Evolutionary conservation across 2,888 invertebrate genomes (phyloP).

Genomic region (Oxystoma pomonae): DNA sequence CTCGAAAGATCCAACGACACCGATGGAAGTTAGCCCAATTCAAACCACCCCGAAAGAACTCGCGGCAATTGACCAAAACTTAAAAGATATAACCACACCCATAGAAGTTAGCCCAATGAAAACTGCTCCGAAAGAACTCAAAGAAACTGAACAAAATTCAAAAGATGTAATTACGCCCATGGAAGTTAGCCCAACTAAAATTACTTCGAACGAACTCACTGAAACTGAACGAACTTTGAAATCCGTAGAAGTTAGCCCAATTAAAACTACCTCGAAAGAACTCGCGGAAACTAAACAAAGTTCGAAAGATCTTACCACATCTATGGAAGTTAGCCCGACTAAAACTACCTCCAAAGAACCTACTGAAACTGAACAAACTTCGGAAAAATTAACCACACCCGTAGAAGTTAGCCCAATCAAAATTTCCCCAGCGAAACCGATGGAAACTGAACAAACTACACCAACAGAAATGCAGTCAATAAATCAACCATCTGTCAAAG

Average conservation of each 20-base stretch:
- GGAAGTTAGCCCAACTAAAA: not conserved
- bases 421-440: not conserved
- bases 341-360: constrained; percentile 9
- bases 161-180: no score
- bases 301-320: not conserved
- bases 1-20: not conserved
- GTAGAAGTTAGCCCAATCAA: not conserved
- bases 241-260: not conserved
- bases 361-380: not conserved
- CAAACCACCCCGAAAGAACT: not conserved
- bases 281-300: not conserved
- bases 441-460: not conserved
- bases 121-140: not conserved
- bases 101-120: not conserved
- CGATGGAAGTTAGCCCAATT: not conserved
- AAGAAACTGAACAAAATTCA: not conserved
- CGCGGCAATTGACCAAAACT: not conserved
- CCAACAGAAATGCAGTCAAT: no score
- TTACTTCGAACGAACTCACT: not conserved
- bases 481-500: not conserved
- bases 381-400: not conserved
- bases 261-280: not conserved
- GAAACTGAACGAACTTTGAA: no score
- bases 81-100: not conserved
- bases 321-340: not conserved